These are phyloP conservation scores for Lasiurus cinereus DNA, from an alignment of 2,113 vertebrate species.

Conservation along the genomic window DNA sequence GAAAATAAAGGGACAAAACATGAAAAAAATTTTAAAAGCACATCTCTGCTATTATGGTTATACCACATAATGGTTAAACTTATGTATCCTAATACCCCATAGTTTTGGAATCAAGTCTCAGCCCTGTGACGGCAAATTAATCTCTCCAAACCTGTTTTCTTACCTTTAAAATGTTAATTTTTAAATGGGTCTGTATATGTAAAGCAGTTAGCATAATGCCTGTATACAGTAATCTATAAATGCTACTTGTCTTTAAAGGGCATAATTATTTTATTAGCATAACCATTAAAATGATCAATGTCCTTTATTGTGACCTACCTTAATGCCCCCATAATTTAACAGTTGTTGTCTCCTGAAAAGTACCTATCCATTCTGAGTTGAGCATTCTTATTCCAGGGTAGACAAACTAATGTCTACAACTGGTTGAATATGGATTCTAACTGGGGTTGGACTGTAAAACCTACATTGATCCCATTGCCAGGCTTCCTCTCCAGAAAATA, in stretches of 20 bases:
- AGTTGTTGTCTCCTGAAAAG: background rate
- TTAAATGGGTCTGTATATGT: background rate
- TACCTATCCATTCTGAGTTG: background rate
- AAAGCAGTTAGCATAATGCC: background rate
- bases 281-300: background rate
- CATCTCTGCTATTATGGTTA: background rate
- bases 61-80: background rate
- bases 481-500: background rate
- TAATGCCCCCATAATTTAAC: background rate
- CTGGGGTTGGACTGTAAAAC: background rate
- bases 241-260: background rate
- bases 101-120: background rate
- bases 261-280: background rate
- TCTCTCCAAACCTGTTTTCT: background rate
- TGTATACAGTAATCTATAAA: background rate
- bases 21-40: background rate
- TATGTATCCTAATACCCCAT: background rate
- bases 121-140: background rate
- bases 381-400: background rate
- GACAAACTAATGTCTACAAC: background rate
- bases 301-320: background rate
- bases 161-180: conserved; percentile 26
- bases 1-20: background rate
- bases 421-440: background rate
- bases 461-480: background rate